Conservation (phyloP, 2,797 vertebrate species). For the Hemitrygon akajei region DNA sequence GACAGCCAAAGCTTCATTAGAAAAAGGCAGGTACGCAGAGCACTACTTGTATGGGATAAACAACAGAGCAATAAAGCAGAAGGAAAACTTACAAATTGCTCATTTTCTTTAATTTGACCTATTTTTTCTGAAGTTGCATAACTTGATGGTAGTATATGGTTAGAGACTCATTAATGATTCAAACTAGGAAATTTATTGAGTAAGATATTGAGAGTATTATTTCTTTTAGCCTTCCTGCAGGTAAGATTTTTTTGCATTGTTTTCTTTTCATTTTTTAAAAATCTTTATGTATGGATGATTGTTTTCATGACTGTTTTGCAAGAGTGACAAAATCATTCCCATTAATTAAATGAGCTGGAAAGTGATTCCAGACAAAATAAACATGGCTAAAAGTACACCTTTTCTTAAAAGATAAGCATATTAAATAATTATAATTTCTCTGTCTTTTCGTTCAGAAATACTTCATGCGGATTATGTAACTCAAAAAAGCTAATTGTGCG, state of each 20-base stretch:
- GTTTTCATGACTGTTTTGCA: not conserved
- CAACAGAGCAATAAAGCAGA: not conserved
- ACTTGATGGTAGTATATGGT: not conserved
- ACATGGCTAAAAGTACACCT: not conserved
- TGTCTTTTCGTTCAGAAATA: not conserved
- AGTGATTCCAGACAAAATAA: not conserved
- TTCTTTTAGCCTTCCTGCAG: not conserved
- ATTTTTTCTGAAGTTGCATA: not conserved
- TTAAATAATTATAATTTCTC: too few species aligned
- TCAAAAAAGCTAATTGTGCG: not conserved
- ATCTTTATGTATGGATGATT: not conserved
- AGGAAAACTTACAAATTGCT: not conserved
- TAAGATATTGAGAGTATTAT: not conserved
- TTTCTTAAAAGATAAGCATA: too few species aligned
- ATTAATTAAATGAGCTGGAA: not conserved
- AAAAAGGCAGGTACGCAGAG: not conserved
- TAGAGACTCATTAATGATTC: too few species aligned
- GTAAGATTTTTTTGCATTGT: not conserved
- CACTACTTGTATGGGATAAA: not conserved
- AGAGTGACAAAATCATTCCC: not conserved
- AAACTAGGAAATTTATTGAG: not conserved
- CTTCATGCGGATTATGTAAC: not conserved
- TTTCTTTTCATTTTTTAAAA: not conserved
- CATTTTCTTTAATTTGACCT: not conserved
- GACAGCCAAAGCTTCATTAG: not conserved